phyloP scores from a whole-genome alignment of 1,140 invertebrate species.

The Ips nitidus region DNA sequence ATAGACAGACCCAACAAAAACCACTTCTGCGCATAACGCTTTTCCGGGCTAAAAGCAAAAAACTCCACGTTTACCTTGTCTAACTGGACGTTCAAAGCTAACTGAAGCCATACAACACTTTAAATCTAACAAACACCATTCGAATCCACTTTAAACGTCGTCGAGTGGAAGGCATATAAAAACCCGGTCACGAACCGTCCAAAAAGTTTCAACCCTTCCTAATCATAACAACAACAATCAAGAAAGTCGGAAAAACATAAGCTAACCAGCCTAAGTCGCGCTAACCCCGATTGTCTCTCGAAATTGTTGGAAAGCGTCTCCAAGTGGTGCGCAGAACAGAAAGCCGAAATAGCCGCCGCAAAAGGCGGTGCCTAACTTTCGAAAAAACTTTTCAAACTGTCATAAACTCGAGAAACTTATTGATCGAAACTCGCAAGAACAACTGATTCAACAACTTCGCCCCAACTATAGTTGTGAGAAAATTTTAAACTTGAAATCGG shows the following conservation, averaged over 20 bases:
- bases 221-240: too few relatives aligned
- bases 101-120: too few relatives aligned
- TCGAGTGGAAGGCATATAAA: too few relatives aligned
- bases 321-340: conserved; percentile 44
- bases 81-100: too few relatives aligned
- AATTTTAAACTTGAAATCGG: conserved; percentile 33
- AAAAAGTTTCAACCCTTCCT: too few relatives aligned
- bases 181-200: too few relatives aligned
- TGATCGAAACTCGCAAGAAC: conserved; percentile 38
- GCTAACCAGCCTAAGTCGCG: conserved; percentile 25
- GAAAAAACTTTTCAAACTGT: conserved; percentile 49
- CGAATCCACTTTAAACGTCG: too few relatives aligned
- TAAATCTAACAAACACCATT: too few relatives aligned
- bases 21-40: too few relatives aligned
- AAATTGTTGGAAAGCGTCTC: conserved; percentile 32
- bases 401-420: conserved; percentile 45
- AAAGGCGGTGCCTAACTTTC: conserved; percentile 44
- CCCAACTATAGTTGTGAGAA: conserved; percentile 37
- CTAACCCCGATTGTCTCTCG: conserved; percentile 33
- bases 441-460: conserved; percentile 37
- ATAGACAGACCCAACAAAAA: too few relatives aligned
- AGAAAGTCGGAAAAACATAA: conserved; percentile 1
- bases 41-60: too few relatives aligned
- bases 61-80: too few relatives aligned
- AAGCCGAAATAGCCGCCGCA: conserved; percentile 38